A percentile compares a stretch with the other conserved stretches of the same genome.
Evolutionary conservation across 2,113 vertebrate species (phyloP).

Genomic region (Pterocles burchelli): DNA sequence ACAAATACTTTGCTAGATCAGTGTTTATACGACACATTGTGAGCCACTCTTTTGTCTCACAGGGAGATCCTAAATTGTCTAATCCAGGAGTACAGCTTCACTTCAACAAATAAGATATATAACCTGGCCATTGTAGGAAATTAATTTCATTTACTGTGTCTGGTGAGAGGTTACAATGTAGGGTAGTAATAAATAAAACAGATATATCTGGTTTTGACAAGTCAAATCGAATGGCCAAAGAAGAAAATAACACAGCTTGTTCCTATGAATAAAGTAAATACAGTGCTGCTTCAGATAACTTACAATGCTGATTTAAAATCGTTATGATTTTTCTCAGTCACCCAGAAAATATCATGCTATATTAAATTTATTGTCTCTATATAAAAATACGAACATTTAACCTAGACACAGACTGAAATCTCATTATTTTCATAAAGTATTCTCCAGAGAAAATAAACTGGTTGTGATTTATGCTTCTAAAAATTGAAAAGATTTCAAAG

Average conservation of each 20-base stretch:
- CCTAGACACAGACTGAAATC: background rate
- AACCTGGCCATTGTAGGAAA: background rate
- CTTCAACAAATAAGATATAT: background rate
- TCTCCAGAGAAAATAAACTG: background rate
- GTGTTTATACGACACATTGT: background rate
- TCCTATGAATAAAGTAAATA: background rate
- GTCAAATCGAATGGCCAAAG: background rate
- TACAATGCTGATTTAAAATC: background rate
- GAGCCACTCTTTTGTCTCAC: background rate
- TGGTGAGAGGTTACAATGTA: background rate
- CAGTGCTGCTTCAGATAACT: background rate
- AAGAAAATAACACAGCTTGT: background rate
- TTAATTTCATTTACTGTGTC: background rate
- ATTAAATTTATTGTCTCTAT: background rate
- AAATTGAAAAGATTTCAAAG: conserved; percentile 29
- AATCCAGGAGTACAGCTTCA: background rate
- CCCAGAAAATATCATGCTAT: background rate
- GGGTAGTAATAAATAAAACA: background rate
- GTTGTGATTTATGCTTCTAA: conserved; percentile 26
- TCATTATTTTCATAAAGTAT: conserved; percentile 22
- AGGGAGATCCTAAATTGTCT: background rate
- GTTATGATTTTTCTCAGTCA: background rate
- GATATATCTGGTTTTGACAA: background rate
- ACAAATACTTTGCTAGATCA: background rate
- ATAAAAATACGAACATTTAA: background rate